Conservation (phyloP, 1,140 invertebrate species). For the Aphaenogaster rudis region DNA sequence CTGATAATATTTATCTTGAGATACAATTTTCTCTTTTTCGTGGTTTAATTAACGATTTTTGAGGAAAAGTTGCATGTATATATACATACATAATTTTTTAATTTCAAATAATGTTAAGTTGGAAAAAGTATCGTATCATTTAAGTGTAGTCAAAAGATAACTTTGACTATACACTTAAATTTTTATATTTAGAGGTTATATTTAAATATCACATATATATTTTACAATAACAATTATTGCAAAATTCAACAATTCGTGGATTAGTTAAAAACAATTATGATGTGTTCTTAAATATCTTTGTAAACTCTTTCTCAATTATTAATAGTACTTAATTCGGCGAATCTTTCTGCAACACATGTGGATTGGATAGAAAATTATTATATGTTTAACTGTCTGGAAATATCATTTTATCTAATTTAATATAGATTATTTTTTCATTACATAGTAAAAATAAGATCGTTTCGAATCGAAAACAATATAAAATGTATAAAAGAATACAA, state of each 20-base stretch:
- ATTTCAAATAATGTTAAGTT: background rate
- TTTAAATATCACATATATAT: background rate
- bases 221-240: background rate
- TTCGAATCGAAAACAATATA: background rate
- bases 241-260: background rate
- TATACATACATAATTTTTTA: no score
- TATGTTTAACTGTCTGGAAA: background rate
- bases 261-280: background rate
- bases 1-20: background rate
- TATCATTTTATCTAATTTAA: background rate
- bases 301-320: background rate
- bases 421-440: background rate
- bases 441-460: background rate
- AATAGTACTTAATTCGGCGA: background rate
- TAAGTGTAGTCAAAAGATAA: background rate
- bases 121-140: background rate
- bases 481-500: background rate
- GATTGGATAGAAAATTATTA: background rate
- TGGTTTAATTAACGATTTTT: background rate
- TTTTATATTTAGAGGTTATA: background rate
- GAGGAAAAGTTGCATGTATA: background rate
- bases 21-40: background rate
- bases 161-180: background rate
- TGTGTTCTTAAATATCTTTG: background rate
- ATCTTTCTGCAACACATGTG: background rate